Base-by-base conservation (phyloP, 2,888 invertebrate genomes). In the Synergus umbraculus region DNA sequence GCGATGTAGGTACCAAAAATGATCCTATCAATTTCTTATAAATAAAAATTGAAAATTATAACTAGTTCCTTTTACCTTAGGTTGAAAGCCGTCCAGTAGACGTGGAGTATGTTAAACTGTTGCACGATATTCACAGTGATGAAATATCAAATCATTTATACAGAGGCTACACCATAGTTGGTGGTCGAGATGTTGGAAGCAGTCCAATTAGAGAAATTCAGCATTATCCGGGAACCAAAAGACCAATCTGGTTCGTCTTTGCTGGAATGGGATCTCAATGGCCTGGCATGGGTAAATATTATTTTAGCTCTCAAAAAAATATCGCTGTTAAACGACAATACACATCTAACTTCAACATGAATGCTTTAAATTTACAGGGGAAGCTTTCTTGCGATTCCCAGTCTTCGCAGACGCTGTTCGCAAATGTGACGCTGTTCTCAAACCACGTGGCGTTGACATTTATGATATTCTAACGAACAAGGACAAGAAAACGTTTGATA, bases 181-280 rank as follows among this genome's bases (percentile, higher is more conserved):
- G 93, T 91, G 83, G 86, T 7, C 81, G 84, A 18, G 84, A 83
- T 7, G 78, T 81, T 4, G 67, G 81, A 7, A 91, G 93, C 2
- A 89, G 93, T 0, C 83, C 94, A 1, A 88, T 92, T 0, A 93
- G 93, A 60, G 94, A 94, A 58, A 91, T 94, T 41, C 93, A 95
- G 85, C 94, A 95, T 90, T 95, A 94, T 90, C 93, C 94, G 0
- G 95, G 95, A 0, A 93, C 93, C 0, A 93, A 93, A 78, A 94
- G 96, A 0, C 97, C 97, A 1, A 93, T 98, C 1, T 97, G 97
- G 95, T 98, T 96, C 92, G 95, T 98, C 64, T 98, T 97, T 93
- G 97, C 98, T 77, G 98, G 98, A 49, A 97, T 98, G 97, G 97
- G 97, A 1, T 96, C 96, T 0, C 97, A 97, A 89, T 98, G 97